Evolutionary conservation across 2,797 vertebrate genomes (phyloP), one percentile per base, ranked within the genome.

Genomic region (Schizopygopsis pylzovi): DNA sequence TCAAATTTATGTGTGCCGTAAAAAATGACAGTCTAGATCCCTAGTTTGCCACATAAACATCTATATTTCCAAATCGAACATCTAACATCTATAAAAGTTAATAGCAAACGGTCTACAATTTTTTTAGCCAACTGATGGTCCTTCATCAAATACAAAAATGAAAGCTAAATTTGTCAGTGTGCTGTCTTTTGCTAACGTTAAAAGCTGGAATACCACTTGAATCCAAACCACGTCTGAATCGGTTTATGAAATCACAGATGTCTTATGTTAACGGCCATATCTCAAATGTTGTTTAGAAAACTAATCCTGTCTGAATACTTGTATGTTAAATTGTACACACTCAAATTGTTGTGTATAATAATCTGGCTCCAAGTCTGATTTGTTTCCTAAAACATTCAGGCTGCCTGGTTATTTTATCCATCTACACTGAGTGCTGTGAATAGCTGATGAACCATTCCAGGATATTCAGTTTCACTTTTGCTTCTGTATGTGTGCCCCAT

Each of bases 391-490:
- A 52, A 25, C 7, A 37, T 28, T 43, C 10, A 61, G 25, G 47
- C 22, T 25, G 59, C 12, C 59, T 41, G 39, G 33, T 56, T 70
- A 71, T 6, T 4, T 6, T 56, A n/a, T n/a, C 4, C 20, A 68
- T 70, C 70, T 52, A 70, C 20, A 10, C 33, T 1, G 12, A 59
- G 22, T 41, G n/a, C 49, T 81, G 45, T 41, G 12, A 82, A 61
- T 61, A 33, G 71, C 54, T 52, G 28, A 47, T 43, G 45, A 76
- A 25, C 22, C 20, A 47, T 73, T 61, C 41, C 47, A 71, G 16
- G 49, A 54, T 45, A 8, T 43, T 2, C 4, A 70, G 83, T 72
- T 79, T 79, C 20, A 61, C 76, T 79, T 85, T 85, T 39, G 76
- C 20, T 85, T 85, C 63, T 45, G 1, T 47, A 52, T 8, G 13